These are phyloP conservation scores for Setipinna tenuifilis DNA, from an alignment of 2,797 vertebrate species.

Conservation along the genomic window DNA sequence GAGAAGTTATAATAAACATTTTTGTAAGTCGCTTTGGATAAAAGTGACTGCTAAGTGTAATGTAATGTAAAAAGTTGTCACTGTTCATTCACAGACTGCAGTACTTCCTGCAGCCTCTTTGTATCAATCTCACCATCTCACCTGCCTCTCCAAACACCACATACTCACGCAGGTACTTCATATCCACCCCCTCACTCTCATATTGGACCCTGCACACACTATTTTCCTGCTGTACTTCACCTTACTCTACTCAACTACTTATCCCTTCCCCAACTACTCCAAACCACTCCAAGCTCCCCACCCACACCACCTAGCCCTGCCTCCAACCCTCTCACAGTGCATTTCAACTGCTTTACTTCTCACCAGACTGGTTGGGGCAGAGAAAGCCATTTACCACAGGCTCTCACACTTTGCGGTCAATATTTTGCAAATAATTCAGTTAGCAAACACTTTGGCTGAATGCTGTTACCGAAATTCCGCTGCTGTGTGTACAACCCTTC, in stretches of 20 bases:
- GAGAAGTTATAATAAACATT: no score
- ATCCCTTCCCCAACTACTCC: background rate
- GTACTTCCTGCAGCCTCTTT: background rate
- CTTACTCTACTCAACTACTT: background rate
- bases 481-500: background rate
- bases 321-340: background rate
- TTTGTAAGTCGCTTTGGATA: no score
- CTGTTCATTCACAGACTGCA: background rate
- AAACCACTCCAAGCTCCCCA: background rate
- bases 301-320: background rate
- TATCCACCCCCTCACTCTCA: background rate
- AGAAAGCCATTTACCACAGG: background rate
- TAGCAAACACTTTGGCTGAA: background rate
- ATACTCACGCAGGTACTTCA: background rate
- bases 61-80: no score
- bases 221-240: background rate
- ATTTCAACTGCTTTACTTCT: background rate
- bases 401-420: background rate
- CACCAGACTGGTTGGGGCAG: background rate
- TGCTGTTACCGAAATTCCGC: background rate
- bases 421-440: background rate
- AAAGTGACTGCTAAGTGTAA: no score
- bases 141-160: background rate
- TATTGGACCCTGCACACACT: background rate
- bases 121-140: background rate